Evolutionary conservation across 2,797 vertebrate species (phyloP).

Genomic region (Rhynchotus rufescens): DNA sequence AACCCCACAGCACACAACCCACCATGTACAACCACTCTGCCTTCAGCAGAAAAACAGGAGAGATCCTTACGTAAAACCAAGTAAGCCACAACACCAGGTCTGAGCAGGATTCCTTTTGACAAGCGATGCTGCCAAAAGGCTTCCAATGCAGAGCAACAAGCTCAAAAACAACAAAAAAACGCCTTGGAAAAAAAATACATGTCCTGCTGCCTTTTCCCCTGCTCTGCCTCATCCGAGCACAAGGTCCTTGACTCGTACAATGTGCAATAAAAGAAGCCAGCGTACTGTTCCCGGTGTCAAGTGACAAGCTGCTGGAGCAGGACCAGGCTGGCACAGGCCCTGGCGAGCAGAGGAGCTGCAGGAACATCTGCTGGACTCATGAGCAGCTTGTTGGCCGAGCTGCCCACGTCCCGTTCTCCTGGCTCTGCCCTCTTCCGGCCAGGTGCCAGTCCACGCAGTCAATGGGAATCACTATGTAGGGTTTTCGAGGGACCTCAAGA

Average conservation of each 20-base stretch:
- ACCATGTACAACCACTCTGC: neutral
- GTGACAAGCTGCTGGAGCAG: slow-evolving; percentile 50
- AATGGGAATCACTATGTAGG: neutral
- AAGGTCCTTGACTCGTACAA: slow-evolving; percentile 5
- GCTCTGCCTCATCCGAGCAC: neutral
- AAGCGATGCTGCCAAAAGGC: neutral
- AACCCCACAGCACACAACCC: neutral
- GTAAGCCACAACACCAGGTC: neutral
- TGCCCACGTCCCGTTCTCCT: neutral
- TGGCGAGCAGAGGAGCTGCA: neutral
- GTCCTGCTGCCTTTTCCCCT: neutral
- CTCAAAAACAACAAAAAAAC: neutral
- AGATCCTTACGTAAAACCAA: neutral
- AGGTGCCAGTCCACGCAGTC: slow-evolving; percentile 15
- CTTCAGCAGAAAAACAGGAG: neutral
- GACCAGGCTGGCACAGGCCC: slow-evolving; percentile 39
- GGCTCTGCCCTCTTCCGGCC: neutral
- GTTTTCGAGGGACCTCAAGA: neutral
- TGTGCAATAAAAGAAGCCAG: slow-evolving; percentile 36
- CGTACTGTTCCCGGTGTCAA: slow-evolving; percentile 12
- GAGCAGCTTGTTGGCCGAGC: neutral
- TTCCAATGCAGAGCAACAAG: neutral
- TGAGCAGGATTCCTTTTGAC: neutral
- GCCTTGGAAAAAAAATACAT: neutral
- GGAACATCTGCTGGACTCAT: slow-evolving; percentile 69